Evolutionary conservation across 2,888 invertebrate genomes (phyloP), one percentile per base, ranked within the genome.

Genomic region (Clivina fossor): DNA sequence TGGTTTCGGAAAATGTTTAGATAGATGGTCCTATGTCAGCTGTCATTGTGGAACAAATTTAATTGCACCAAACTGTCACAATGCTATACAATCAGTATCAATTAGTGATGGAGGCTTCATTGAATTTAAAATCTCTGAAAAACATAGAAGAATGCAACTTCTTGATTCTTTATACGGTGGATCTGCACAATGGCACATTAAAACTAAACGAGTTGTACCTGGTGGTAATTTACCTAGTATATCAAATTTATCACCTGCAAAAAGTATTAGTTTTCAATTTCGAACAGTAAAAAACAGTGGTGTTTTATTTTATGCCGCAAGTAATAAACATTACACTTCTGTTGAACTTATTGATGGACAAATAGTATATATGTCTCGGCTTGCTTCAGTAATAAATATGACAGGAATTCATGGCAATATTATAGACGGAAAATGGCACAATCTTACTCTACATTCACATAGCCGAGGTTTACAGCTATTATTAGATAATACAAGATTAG

Each of bases 361-460:
- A 67, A 75, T 94, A 22, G 78, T 84, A 26, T 94, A 93, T 68
- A 84, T 83, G 22, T 93, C 93, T 2, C 84, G 86, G 68, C 82
- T 90, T 64, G 86, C 88, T 49, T 80, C 83, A 4, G 75, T 86
- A 0, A 87, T 93, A 0, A 92, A 92, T 67, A 91, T 93, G 89
- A 90, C 87, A 1, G 83, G 86, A 58, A 70, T 78, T 1, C 79
- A 82, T 61, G 78, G 80, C 33, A 76, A 73, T 37, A 75, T 93
- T 1, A 80, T 85, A 8, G 92, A 95, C 75, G 93, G 94, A 3
- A 79, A 79, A 47, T 95, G 94, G 95, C 94, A 95, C 70, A 92
- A 90, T 68, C 76, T 94, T 3, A 90, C 90, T 0, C 73, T 96
- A 35, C 78, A 82, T 55, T 83, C 88, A 0, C 79, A 83, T 33